Evolutionary conservation across 2,797 vertebrate species (phyloP).

Genomic region (Sebastes taczanowskii): DNA sequence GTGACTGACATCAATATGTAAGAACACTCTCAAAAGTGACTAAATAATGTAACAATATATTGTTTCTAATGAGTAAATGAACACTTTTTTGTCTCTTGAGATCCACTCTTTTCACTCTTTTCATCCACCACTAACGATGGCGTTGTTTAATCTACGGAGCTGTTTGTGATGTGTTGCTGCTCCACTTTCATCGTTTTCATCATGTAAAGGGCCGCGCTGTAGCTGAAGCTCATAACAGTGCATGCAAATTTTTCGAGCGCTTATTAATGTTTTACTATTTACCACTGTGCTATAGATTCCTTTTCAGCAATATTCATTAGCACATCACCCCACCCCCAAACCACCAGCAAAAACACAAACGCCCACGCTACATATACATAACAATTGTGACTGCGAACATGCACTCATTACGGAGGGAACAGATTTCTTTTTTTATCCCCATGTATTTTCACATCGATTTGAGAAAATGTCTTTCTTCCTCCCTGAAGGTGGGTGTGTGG

Average conservation of each 20-base stretch:
- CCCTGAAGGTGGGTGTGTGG: slow-evolving; percentile 25
- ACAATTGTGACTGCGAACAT: neutral
- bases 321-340: neutral
- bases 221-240: neutral
- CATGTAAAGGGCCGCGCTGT: neutral
- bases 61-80: neutral
- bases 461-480: slow-evolving; percentile 4
- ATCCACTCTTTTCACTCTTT: neutral
- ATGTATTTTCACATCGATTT: slow-evolving; percentile 18
- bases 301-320: slow-evolving; percentile 32
- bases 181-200: slow-evolving; percentile 24
- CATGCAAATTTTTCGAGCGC: neutral
- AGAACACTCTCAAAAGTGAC: neutral
- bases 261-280: slow-evolving; percentile 45
- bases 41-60: neutral
- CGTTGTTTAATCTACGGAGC: neutral
- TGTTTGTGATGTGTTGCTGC: slow-evolving; percentile 1
- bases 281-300: neutral
- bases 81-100: neutral
- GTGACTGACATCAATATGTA: neutral
- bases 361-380: neutral
- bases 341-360: slow-evolving; percentile 4
- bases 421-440: slow-evolving; percentile 5
- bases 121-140: neutral
- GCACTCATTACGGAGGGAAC: slow-evolving; percentile 1